Percentiles rank a stretch among this genome's conserved stretches.
phyloP scores from a whole-genome alignment of 2,113 vertebrate species.

The Ceyx margarethae region DNA sequence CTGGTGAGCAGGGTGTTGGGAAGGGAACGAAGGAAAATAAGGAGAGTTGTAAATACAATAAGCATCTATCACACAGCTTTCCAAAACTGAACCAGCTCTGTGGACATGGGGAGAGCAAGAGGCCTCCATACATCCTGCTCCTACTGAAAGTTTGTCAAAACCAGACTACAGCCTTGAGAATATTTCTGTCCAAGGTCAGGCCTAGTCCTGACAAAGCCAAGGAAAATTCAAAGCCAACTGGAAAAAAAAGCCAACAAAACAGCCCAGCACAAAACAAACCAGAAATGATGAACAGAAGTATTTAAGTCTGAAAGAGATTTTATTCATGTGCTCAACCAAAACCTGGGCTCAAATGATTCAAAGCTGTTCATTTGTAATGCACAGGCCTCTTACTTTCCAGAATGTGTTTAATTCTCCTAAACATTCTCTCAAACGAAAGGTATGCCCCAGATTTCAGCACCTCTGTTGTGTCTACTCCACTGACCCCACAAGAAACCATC shows the following conservation, averaged over 20 bases:
- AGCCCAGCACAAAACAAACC: not conserved
- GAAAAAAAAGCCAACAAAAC: not conserved
- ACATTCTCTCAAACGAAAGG: constrained; percentile 11
- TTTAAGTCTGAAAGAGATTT: not conserved
- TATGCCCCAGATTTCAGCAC: constrained; percentile 40
- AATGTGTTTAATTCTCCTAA: not conserved
- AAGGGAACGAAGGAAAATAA: not conserved
- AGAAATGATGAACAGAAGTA: not conserved
- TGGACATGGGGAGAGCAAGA: not conserved
- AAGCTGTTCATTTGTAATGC: not conserved
- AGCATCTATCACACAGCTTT: not conserved
- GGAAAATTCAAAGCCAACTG: constrained; percentile 1
- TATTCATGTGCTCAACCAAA: not conserved
- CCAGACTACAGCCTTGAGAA: not conserved
- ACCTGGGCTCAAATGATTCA: not conserved
- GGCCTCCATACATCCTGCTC: not conserved
- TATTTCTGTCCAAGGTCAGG: not conserved
- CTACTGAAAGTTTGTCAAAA: not conserved
- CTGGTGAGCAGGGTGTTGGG: not conserved
- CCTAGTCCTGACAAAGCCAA: not conserved
- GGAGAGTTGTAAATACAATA: not conserved
- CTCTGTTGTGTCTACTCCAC: not conserved
- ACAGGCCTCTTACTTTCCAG: not conserved
- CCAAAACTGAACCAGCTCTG: not conserved
- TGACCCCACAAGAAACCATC: not conserved